Evolutionary conservation across 2,888 invertebrate species (phyloP), one percentile per base, ranked within the genome.

Genomic region (Orthosia gracilis): DNA sequence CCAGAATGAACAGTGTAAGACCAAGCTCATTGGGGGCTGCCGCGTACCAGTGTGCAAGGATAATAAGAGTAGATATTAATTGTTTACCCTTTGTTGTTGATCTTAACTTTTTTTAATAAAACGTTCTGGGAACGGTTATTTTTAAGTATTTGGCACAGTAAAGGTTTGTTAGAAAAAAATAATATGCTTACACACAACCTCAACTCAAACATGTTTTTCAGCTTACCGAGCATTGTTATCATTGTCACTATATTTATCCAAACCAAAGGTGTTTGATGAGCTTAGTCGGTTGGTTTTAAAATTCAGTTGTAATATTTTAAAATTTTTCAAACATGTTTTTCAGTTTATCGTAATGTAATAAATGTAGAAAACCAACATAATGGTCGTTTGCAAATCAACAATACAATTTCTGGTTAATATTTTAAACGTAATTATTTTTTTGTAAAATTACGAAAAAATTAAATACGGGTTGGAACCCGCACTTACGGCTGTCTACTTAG

Each of bases 21-120:
- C 84, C 3, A 85, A 74, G 47, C 64, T 85, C 3, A 84, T 85
- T 47, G 85, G 82, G 17, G 86, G 85, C 12, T 78, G 73, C 18
- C 86, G 86, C 7, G 86, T 85, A 12, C 85, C 85, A 11, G 84
- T 85, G 4, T 58, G 69, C 67, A 77, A 62, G 7, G 69, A 68
- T 67, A 69, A 52, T n/a, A 79, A 69, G 26, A 68, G 23, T n/a
- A 80, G 66, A 73, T 70, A 74, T 71, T 78, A 52, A 82, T 58
- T 45, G 23, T 31, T 59, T 67, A 40, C 5, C 21, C 45, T 55
- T 66, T 52, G 4, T 57, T 13, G 23, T 13, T 31, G 21, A 23
- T 18, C 7, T 50, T 65, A 18, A 0, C 3, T 31, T 59, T 64
- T 62, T 61, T 18, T 4, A 54, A 21, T 61, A 73, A 15, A 26